These are phyloP conservation scores for Pteronotus mesoamericanus DNA, from an alignment of 2,797 vertebrate species.

Conservation along the genomic window DNA sequence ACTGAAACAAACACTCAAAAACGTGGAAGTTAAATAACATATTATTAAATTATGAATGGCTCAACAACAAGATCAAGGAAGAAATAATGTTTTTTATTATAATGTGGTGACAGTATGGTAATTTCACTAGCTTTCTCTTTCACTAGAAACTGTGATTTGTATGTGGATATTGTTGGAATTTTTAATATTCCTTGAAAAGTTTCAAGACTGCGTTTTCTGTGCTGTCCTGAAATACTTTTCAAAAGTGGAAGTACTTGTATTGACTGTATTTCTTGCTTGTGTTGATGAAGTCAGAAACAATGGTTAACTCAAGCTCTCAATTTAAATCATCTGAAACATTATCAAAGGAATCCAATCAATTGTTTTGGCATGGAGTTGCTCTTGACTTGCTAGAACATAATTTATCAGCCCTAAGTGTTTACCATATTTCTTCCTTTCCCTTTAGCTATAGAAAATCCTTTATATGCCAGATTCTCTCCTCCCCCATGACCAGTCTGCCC, in stretches of 20 bases:
- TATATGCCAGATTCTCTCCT: not conserved
- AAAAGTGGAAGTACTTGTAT: not conserved
- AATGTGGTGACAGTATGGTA: not conserved
- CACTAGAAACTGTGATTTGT: not conserved
- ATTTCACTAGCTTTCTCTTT: not conserved
- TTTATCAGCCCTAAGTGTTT: not conserved
- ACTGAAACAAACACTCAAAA: too few relatives aligned
- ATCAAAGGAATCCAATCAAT: not conserved
- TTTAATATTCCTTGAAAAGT: not conserved
- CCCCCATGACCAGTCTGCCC: accelerated
- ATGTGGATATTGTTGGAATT: not conserved
- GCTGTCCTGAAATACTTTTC: not conserved
- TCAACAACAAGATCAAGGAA: too few relatives aligned
- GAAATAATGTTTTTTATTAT: not conserved
- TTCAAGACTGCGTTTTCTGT: not conserved
- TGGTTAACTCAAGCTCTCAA: not conserved
- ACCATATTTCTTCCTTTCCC: not conserved
- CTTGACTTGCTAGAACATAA: not conserved
- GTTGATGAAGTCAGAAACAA: not conserved
- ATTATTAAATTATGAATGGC: too few relatives aligned
- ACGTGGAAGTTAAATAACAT: too few relatives aligned
- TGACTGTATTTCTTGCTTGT: not conserved
- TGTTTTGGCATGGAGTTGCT: not conserved
- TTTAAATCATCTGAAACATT: not conserved
- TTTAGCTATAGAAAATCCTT: not conserved